These are phyloP conservation scores for Nemoura dubitans DNA, from an alignment of 2,888 invertebrate species.

Conservation along the genomic window DNA sequence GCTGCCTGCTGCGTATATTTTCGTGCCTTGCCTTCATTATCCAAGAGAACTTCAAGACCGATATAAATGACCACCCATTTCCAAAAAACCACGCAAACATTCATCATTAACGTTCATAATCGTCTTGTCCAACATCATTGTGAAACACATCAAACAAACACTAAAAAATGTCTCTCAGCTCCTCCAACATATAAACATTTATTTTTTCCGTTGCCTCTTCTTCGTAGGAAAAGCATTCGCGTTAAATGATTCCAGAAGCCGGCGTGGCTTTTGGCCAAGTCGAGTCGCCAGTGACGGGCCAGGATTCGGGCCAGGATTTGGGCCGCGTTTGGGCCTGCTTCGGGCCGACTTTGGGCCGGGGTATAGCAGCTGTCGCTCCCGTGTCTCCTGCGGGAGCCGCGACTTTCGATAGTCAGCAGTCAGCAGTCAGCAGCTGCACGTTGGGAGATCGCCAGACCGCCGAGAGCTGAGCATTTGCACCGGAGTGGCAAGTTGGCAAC, in stretches of 20 bases:
- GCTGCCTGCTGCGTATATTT: no score
- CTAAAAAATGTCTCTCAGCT: background rate
- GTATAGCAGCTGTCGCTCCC: slow-evolving; percentile 15
- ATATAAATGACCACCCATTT: background rate
- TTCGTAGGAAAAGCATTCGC: background rate
- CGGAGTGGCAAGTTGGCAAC: no score
- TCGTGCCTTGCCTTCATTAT: background rate
- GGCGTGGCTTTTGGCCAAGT: background rate
- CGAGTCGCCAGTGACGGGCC: background rate
- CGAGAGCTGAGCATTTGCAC: background rate
- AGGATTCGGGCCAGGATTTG: no score
- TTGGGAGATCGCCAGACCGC: background rate
- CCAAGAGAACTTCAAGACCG: background rate
- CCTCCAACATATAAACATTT: background rate
- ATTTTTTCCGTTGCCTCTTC: background rate
- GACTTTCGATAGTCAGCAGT: background rate
- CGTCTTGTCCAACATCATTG: background rate
- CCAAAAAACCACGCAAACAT: background rate
- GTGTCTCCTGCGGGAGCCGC: background rate
- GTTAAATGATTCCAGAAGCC: slow-evolving; percentile 31
- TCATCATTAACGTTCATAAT: background rate
- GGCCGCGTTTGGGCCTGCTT: no score
- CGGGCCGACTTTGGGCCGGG: no score
- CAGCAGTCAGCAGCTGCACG: background rate
- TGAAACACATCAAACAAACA: slow-evolving; percentile 18